Percentiles rank a stretch among this genome's conserved stretches.
These are phyloP conservation scores for Trichonephila clavata DNA, from an alignment of 1,140 invertebrate genomes.

Conservation along the genomic window DNA sequence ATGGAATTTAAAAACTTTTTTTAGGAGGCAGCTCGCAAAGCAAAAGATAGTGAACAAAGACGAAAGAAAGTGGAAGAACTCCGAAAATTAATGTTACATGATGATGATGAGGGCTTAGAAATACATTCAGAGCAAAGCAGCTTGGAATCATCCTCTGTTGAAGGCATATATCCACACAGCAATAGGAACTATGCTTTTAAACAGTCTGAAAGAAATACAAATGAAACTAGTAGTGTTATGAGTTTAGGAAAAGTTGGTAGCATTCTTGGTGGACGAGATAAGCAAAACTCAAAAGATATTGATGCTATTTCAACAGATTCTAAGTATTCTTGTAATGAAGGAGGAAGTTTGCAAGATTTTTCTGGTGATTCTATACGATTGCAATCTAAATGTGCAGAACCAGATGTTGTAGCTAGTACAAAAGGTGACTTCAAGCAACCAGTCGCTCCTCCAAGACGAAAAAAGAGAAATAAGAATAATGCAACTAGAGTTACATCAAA, in stretches of 20 bases:
- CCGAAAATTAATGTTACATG: constrained; percentile 90
- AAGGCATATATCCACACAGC: constrained; percentile 63
- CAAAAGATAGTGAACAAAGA: constrained; percentile 81
- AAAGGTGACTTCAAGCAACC: constrained; percentile 85
- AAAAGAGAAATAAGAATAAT: constrained; percentile 82
- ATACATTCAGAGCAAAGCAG: constrained; percentile 88
- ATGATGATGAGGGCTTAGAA: constrained; percentile 87
- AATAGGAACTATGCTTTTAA: constrained; percentile 13
- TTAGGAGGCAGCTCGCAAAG: constrained; percentile 79
- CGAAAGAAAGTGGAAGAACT: constrained; percentile 90
- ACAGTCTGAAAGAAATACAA: constrained; percentile 18
- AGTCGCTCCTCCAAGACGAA: constrained; percentile 90
- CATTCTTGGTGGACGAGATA: constrained; percentile 85
- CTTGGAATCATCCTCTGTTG: constrained; percentile 86
- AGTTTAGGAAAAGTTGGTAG: constrained; percentile 90
- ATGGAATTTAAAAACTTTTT: no score
- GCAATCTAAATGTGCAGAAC: constrained; percentile 83
- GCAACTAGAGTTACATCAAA: not conserved
- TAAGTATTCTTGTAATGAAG: constrained; percentile 67
- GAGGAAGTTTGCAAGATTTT: not conserved
- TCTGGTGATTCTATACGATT: not conserved
- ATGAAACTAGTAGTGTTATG: constrained; percentile 90
- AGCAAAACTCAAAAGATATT: constrained; percentile 35
- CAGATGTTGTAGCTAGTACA: constrained; percentile 96
- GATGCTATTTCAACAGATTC: constrained; percentile 60